Evolutionary conservation across 2,113 vertebrate species (phyloP).

Genomic region (Pseudorectes ferrugineus): DNA sequence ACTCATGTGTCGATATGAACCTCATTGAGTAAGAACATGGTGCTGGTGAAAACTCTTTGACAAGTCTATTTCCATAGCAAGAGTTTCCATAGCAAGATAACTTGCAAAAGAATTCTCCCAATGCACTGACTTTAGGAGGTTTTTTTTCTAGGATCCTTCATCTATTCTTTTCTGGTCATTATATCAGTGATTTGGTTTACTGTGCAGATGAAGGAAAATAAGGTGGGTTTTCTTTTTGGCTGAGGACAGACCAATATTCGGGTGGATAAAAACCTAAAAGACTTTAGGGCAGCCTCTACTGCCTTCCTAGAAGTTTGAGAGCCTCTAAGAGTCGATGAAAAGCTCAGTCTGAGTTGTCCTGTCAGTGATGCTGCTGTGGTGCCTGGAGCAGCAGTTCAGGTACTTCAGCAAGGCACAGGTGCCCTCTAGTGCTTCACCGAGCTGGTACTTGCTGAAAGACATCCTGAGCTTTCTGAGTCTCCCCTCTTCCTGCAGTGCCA

Average conservation of each 20-base stretch:
- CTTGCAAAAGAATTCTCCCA: not conserved
- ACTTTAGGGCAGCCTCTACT: not conserved
- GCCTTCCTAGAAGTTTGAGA: not conserved
- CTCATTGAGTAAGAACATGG: not conserved
- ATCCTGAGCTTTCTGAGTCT: not conserved
- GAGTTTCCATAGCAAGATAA: not conserved
- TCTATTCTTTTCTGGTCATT: not conserved
- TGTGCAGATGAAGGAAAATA: not conserved
- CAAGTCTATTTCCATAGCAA: not conserved
- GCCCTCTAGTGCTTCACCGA: conserved; percentile 43
- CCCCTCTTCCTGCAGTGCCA: not conserved
- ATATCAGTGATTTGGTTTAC: not conserved
- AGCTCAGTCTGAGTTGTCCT: not conserved
- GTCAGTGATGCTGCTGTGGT: not conserved
- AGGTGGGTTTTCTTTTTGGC: not conserved
- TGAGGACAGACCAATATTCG: not conserved
- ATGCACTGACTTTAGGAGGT: not conserved
- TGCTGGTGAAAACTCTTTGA: not conserved
- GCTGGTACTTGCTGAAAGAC: not conserved
- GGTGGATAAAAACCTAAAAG: not conserved
- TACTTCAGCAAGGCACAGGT: not conserved
- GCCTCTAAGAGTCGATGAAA: not conserved
- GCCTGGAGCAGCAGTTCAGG: not conserved
- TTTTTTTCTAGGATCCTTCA: not conserved
- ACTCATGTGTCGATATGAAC: accelerated